Evolutionary conservation across 2,113 vertebrate species (phyloP), one percentile per base, ranked within the genome.

Genomic region (Corythornis vintsioides): DNA sequence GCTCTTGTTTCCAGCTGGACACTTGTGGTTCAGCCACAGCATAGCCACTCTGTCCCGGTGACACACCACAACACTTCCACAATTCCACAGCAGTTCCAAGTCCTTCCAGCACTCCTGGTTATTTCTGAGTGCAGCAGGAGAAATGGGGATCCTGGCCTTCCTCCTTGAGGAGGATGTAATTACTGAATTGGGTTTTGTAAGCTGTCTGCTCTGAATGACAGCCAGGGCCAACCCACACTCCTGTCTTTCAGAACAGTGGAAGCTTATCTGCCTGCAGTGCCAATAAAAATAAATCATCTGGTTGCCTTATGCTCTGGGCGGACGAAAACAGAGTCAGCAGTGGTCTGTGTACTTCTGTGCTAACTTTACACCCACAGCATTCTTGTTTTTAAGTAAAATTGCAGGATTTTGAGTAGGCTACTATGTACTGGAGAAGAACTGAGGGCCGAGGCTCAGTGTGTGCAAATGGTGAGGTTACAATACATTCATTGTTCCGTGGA

Each of bases 241-340:
- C 70, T 50, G 59, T 77, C 64, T 35, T 79, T 73, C 75, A 28
- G 82, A 65, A 73, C 2, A 91, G 79, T 65, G 78, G 67, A 75
- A 89, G 81, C 63, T 87, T 73, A 76, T 94, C 87, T 87, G 52
- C 25, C 38, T 76, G 67, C 60, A 86, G 64, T 93, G 94, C 94
- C 96, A 96, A 92, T 40, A 85, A 94, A 96, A 93, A 96, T 91
- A 94, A 96, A 88, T 95, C 93, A 90, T 95, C 91, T 89, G 73
- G 71, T 85, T 91, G 91, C 91, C 94, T 93, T 79, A 38, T 92
- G 89, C 76, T 95, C 84, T 50, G 64, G 48, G 59, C 2, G 8
- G 81, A 79, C 85, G 82, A 88, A 95, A 95, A 94, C 75, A 91
- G 61, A 95, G 72, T 83, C 91, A 83, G 73, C 87, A 92, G 43